phyloP scores from a whole-genome alignment of 2,113 vertebrate genomes.

The Podarcis cretensis region DNA sequence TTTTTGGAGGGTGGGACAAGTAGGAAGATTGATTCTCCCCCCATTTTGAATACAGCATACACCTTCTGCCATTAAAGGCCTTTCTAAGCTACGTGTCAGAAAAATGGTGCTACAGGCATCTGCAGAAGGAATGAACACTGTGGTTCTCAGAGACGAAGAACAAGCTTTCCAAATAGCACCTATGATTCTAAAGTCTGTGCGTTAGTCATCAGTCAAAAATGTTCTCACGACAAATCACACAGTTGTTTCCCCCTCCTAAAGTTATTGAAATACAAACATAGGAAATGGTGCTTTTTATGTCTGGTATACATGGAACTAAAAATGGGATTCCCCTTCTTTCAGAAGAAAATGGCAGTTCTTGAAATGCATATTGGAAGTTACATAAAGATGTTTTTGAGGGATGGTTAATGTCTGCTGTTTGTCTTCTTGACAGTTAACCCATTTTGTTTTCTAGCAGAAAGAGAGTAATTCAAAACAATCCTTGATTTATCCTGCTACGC shows the following conservation, averaged over 20 bases:
- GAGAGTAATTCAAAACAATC: conserved; percentile 34
- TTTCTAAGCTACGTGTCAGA: conserved; percentile 53
- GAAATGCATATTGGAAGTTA: background rate
- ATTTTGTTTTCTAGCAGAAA: conserved; percentile 37
- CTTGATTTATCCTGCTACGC: conserved; percentile 34
- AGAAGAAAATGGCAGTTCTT: conserved; percentile 13
- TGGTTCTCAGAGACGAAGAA: conserved; percentile 19
- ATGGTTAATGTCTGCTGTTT: conserved; percentile 28
- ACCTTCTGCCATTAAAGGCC: conserved; percentile 43
- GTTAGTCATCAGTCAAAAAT: conserved; percentile 35
- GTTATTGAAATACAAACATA: conserved; percentile 41
- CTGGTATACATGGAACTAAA: conserved; percentile 27
- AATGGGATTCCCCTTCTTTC: conserved; percentile 20
- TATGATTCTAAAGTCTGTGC: conserved; percentile 30
- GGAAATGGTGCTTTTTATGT: conserved; percentile 32
- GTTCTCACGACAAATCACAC: conserved; percentile 28
- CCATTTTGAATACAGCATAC: conserved; percentile 34
- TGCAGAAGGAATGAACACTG: conserved; percentile 22
- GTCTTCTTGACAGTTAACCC: conserved; percentile 22
- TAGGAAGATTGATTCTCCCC: conserved; percentile 23
- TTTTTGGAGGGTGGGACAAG: background rate
- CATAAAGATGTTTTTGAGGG: conserved; percentile 8
- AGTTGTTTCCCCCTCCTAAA: conserved; percentile 42
- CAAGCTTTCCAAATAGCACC: conserved; percentile 10
- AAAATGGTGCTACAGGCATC: conserved; percentile 33